These are phyloP conservation scores for Steinernema scapterisci DNA, from an alignment of 2,888 invertebrate genomes.

Conservation along the genomic window DNA sequence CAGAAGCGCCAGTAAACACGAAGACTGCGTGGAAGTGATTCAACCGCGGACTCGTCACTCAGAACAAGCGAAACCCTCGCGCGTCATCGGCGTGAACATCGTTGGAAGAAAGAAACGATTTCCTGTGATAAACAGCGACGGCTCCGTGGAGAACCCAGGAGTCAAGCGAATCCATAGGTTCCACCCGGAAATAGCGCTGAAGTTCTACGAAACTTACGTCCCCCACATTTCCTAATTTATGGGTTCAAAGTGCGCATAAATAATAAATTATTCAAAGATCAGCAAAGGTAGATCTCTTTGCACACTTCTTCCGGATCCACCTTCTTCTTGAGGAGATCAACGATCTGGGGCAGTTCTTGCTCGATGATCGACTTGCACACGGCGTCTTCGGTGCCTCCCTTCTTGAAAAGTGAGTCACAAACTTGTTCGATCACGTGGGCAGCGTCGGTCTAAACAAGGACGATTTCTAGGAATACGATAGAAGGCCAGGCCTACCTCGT, in stretches of 20 bases:
- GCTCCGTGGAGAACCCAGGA: background rate
- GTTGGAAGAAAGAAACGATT: background rate
- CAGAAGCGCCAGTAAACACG: background rate
- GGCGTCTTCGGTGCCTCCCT: slow-evolving; percentile 18
- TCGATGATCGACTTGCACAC: slow-evolving; percentile 20
- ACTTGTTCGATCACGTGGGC: slow-evolving; percentile 25
- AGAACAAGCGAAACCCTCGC: no score
- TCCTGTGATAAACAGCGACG: background rate
- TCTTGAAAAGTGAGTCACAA: slow-evolving; percentile 19
- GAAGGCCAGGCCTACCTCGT: background rate
- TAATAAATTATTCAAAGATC: no score
- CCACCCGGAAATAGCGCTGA: slow-evolving; percentile 4
- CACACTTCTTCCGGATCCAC: slow-evolving; percentile 16
- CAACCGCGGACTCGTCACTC: background rate
- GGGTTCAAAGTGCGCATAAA: no score
- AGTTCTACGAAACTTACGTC: slow-evolving; percentile 10
- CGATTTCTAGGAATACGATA: background rate
- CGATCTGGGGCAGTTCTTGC: slow-evolving; percentile 18
- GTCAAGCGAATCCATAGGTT: background rate
- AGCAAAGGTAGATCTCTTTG: slow-evolving; percentile 12
- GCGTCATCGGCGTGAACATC: background rate
- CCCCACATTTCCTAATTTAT: background rate
- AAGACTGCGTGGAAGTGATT: background rate
- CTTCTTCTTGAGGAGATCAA: slow-evolving; percentile 20
- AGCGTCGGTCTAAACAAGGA: slow-evolving; percentile 6